Conservation (phyloP, 2,888 invertebrate species). For the Spatulosminthurus flaviceps region DNA sequence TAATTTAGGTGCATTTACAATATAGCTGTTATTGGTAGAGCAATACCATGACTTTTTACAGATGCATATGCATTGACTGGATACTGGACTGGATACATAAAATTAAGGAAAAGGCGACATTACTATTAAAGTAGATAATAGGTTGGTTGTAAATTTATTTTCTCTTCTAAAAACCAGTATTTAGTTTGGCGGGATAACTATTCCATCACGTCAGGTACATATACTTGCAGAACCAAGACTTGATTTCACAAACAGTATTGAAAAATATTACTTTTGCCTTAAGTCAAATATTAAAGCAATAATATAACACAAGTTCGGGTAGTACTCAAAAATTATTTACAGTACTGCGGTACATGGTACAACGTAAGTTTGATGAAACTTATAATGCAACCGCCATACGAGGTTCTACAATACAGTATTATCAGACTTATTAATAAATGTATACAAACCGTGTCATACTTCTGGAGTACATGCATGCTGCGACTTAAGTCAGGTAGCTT, state of each 20-base stretch:
- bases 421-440: constrained; percentile 19
- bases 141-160: neutral
- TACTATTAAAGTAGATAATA: neutral
- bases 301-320: neutral
- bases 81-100: too few species aligned
- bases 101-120: neutral
- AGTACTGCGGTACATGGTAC: neutral
- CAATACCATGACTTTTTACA: too few species aligned
- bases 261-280: neutral
- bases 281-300: constrained; percentile 15
- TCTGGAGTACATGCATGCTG: neutral
- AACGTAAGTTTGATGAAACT: neutral
- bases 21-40: too few species aligned
- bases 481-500: neutral
- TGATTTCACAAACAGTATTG: neutral
- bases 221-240: neutral
- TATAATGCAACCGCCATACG: neutral
- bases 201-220: constrained; percentile 19
- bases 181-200: constrained; percentile 11
- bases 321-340: neutral
- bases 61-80: too few species aligned
- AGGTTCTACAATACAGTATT: constrained; percentile 20
- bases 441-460: constrained; percentile 5
- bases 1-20: too few species aligned
- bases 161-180: neutral